A percentile compares a stretch with the other conserved stretches of the same genome.
phyloP scores from a whole-genome alignment of 1,140 invertebrate species.

The Cepaea nemoralis region DNA sequence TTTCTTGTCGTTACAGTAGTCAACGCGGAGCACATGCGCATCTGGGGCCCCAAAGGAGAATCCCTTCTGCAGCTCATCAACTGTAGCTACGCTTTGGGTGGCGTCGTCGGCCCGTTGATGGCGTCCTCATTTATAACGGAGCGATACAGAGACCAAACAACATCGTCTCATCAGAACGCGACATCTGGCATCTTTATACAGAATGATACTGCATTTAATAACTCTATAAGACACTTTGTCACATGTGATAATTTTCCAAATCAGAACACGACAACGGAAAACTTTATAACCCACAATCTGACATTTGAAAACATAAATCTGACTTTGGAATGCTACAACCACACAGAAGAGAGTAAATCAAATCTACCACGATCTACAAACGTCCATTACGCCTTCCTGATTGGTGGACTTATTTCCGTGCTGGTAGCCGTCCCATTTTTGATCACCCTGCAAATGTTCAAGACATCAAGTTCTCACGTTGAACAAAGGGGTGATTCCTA shows the following conservation, averaged over 20 bases:
- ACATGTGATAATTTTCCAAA: neutral
- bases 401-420: constrained; percentile 31
- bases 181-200: too few species aligned
- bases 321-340: too few species aligned
- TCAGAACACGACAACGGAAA: too few species aligned
- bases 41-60: constrained; percentile 71
- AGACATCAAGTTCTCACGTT: neutral
- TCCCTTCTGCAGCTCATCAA: constrained; percentile 49
- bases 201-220: too few species aligned
- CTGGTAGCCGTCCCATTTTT: constrained; percentile 31
- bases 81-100: constrained; percentile 54
- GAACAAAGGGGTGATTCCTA: neutral
- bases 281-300: neutral
- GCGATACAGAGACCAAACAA: neutral
- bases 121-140: constrained; percentile 51
- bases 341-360: too few species aligned
- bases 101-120: constrained; percentile 50
- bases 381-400: constrained; percentile 40
- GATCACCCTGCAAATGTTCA: neutral
- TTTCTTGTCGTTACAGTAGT: constrained; percentile 65
- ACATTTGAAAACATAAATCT: too few species aligned
- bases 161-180: neutral
- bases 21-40: constrained; percentile 71
- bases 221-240: too few species aligned
- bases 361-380: neutral